A percentile compares a stretch with the other conserved stretches of the same genome.
Evolutionary conservation across 2,888 invertebrate genomes (phyloP).

Genomic region (Strigamia transsilvanica): DNA sequence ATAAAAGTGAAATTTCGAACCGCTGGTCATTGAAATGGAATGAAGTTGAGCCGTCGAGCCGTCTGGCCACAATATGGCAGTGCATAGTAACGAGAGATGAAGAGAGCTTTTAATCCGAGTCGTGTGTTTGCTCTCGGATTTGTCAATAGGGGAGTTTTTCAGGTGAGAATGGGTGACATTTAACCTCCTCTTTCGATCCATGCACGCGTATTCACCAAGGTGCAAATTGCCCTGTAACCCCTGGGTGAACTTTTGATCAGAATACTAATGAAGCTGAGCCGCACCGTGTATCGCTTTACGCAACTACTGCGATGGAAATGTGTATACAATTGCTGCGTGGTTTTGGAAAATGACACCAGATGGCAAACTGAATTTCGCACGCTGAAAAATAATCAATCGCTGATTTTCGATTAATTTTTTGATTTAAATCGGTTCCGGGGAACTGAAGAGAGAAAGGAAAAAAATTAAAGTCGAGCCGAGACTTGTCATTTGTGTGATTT

Average conservation of each 20-base stretch:
- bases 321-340: not conserved
- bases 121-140: slow-evolving; percentile 43
- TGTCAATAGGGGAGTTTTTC: slow-evolving; percentile 28
- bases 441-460: too few species aligned
- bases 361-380: not conserved
- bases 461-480: not conserved
- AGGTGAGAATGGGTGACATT: slow-evolving; percentile 46
- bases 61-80: not conserved
- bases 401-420: not conserved
- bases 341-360: not conserved
- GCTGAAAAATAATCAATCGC: not conserved
- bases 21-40: not conserved
- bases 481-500: slow-evolving; percentile 14
- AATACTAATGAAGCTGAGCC: slow-evolving; percentile 26
- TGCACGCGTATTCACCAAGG: slow-evolving; percentile 47
- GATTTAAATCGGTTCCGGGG: not conserved
- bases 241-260: slow-evolving; percentile 34
- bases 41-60: not conserved
- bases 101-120: slow-evolving; percentile 34
- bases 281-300: too few species aligned
- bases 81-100: slow-evolving; percentile 38
- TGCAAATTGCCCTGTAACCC: slow-evolving; percentile 44
- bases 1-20: too few species aligned
- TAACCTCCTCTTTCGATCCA: slow-evolving; percentile 36
- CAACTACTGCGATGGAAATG: not conserved